phyloP scores from a whole-genome alignment of 2,888 invertebrate genomes.

The Acanthosepion lycidas region DNA sequence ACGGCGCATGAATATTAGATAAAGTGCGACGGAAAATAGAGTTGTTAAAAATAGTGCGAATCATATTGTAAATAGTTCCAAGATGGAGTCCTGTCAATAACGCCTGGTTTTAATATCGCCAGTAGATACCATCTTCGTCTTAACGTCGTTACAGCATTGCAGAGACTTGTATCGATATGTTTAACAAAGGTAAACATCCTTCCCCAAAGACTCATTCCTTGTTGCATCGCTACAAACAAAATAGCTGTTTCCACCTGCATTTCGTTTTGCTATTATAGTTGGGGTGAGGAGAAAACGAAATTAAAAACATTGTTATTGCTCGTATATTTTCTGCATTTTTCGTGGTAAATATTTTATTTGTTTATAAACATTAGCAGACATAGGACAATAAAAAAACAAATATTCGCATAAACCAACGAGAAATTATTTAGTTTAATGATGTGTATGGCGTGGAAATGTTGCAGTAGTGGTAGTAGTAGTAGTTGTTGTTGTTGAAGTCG shows the following conservation, averaged over 20 bases:
- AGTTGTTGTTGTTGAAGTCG: neutral
- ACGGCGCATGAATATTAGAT: neutral
- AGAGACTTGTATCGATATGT: neutral
- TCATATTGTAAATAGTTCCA: slow-evolving; percentile 8
- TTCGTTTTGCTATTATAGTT: neutral
- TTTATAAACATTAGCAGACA: neutral
- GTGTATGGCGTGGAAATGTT: neutral
- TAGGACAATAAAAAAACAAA: neutral
- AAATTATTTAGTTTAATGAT: too few relatives aligned
- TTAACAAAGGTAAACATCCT: neutral
- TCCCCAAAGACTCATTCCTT: neutral
- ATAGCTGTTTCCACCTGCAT: neutral
- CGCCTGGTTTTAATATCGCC: neutral
- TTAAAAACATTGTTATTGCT: neutral
- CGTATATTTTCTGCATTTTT: neutral
- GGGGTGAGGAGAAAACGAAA: neutral
- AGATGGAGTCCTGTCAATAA: slow-evolving; percentile 20
- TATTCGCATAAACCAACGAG: too few relatives aligned
- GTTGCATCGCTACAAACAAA: neutral
- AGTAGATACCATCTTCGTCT: neutral
- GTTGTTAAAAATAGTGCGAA: neutral
- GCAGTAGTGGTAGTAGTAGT: neutral
- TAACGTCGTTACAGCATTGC: neutral
- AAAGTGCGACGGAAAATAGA: neutral
- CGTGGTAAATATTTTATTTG: neutral